Evolutionary conservation across 2,797 vertebrate species (phyloP).

Genomic region (Sebastes oblongus): DNA sequence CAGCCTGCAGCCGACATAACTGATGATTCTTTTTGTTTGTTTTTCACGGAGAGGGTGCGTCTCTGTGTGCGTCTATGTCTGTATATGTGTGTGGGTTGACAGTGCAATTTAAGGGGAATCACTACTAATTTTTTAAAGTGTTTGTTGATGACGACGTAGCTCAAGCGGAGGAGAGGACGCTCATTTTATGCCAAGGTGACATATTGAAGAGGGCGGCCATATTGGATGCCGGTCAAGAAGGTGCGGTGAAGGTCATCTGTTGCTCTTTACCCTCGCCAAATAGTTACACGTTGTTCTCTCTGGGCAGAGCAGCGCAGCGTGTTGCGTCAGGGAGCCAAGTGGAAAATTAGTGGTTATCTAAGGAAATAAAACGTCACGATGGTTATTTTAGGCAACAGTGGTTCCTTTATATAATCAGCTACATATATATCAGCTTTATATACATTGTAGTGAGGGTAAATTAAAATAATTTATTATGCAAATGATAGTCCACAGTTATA

Average conservation of each 20-base stretch:
- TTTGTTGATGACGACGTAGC: background rate
- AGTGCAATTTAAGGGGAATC: slow-evolving; percentile 13
- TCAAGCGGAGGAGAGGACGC: background rate
- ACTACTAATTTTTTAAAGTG: background rate
- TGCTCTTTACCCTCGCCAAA: slow-evolving; percentile 60
- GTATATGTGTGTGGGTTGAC: background rate
- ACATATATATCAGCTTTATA: no score
- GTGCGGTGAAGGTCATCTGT: slow-evolving; percentile 61
- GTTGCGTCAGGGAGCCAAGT: slow-evolving; percentile 44
- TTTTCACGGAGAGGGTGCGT: background rate
- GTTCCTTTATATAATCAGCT: slow-evolving; percentile 45
- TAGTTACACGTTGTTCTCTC: slow-evolving; percentile 39
- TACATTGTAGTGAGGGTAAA: background rate
- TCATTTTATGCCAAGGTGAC: slow-evolving; percentile 45
- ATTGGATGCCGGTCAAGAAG: slow-evolving; percentile 55
- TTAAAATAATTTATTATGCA: background rate
- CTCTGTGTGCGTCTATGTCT: background rate
- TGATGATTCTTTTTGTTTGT: slow-evolving; percentile 26
- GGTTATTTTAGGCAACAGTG: slow-evolving; percentile 63
- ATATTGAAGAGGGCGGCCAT: slow-evolving; percentile 59
- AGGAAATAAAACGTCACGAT: slow-evolving; percentile 49
- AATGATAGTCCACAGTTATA: background rate
- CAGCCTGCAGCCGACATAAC: slow-evolving; percentile 24
- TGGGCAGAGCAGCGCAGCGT: slow-evolving; percentile 23
- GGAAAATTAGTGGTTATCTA: slow-evolving; percentile 54